Evolutionary conservation across 2,113 vertebrate species (phyloP).

Genomic region (Chinchilla lanigera): DNA sequence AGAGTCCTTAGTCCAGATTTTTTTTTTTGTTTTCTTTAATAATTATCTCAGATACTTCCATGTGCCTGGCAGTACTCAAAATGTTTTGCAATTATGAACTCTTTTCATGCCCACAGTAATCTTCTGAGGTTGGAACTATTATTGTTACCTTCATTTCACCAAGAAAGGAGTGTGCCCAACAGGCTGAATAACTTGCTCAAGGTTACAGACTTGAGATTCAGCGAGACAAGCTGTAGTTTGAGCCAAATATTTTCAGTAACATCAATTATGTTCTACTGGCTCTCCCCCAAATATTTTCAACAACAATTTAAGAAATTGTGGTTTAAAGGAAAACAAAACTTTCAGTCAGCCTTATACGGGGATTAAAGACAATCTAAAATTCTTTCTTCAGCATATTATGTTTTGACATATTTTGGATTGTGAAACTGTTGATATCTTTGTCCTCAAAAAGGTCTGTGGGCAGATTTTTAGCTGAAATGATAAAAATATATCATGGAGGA

Average conservation of each 20-base stretch:
- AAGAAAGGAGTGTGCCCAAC: not conserved
- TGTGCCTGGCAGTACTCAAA: not conserved
- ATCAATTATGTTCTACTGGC: not conserved
- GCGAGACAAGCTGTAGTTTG: not conserved
- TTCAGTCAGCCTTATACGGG: not conserved
- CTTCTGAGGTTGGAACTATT: not conserved
- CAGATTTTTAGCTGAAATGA: constrained; percentile 27
- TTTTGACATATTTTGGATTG: constrained; percentile 34
- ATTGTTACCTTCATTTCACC: not conserved
- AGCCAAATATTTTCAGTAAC: constrained; percentile 31
- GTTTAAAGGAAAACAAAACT: constrained; percentile 5
- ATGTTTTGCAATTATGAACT: not conserved
- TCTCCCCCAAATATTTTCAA: constrained; percentile 33
- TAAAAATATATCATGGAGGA: not conserved
- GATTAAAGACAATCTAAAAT: constrained; percentile 3
- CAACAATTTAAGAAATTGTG: not conserved
- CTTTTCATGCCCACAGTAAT: not conserved
- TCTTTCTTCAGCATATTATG: not conserved
- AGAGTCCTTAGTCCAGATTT: not conserved
- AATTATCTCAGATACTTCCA: not conserved
- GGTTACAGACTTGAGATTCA: not conserved
- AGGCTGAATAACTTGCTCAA: not conserved
- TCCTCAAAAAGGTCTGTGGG: constrained; percentile 25
- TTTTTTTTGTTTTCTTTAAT: not conserved
- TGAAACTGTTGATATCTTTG: constrained; percentile 4